These are phyloP conservation scores for Saccopteryx leptura DNA, from an alignment of 2,113 vertebrate genomes.

Conservation along the genomic window DNA sequence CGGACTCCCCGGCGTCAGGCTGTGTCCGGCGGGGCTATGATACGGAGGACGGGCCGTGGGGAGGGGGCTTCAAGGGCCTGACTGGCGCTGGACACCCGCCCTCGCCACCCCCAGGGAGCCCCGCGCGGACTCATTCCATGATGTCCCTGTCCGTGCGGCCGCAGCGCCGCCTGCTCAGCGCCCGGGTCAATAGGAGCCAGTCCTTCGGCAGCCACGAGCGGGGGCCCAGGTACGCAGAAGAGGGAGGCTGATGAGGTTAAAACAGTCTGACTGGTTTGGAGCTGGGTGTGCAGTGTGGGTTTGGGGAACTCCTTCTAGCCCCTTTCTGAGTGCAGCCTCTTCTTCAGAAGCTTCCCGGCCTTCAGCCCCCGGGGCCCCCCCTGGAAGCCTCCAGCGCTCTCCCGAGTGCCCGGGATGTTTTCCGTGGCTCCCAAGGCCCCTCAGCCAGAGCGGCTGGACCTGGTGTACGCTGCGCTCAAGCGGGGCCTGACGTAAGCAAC, in stretches of 20 bases:
- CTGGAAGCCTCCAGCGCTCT: constrained; percentile 91
- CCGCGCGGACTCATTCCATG: constrained; percentile 94
- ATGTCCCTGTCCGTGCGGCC: constrained; percentile 97
- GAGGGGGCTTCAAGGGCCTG: background rate
- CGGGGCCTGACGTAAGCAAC: constrained; percentile 95
- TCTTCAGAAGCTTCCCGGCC: constrained; percentile 91
- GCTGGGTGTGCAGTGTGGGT: constrained; percentile 18
- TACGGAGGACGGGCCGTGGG: background rate
- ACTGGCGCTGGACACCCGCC: constrained; percentile 56
- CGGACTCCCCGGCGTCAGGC: background rate
- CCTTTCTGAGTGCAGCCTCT: constrained; percentile 53
- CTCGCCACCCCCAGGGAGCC: constrained; percentile 91
- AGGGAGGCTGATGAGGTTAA: background rate
- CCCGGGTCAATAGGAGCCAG: constrained; percentile 97
- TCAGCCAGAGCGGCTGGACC: constrained; percentile 96
- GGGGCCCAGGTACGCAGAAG: constrained; percentile 90
- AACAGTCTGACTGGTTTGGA: background rate
- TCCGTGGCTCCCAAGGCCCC: constrained; percentile 96
- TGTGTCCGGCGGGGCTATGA: background rate
- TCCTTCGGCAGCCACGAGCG: constrained; percentile 94
- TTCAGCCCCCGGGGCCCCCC: constrained; percentile 95
- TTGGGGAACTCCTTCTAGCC: background rate
- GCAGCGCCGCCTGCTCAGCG: constrained; percentile 91
- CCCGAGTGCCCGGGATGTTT: constrained; percentile 97
- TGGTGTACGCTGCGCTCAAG: constrained; percentile 96